phyloP scores from a whole-genome alignment of 1,140 invertebrate species.

The Hetaerina americana region DNA sequence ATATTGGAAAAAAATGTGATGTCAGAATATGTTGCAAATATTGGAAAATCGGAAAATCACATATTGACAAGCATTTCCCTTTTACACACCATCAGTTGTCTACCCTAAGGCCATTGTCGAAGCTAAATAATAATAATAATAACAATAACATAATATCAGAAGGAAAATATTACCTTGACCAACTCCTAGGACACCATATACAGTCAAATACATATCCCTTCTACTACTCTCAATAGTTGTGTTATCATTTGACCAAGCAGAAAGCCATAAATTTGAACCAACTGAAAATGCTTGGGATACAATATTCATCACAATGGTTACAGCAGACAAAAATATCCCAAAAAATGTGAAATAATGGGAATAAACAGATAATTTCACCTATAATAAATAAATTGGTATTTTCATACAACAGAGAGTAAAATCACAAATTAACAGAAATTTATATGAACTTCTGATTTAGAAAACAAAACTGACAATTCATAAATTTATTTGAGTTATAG shows the following conservation, averaged over 20 bases:
- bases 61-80: no score
- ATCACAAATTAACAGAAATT: background rate
- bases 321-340: conserved; percentile 1
- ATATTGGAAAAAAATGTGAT: no score
- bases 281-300: conserved; percentile 17
- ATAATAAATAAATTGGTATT: background rate
- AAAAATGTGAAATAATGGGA: conserved; percentile 14
- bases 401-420: background rate
- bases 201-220: conserved; percentile 28
- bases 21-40: no score
- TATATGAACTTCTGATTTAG: background rate
- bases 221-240: conserved; percentile 13
- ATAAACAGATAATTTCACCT: conserved; percentile 16
- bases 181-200: conserved; percentile 30
- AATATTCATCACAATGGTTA: conserved; percentile 6
- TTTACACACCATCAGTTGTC: no score
- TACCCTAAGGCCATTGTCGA: no score
- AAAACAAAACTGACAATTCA: background rate
- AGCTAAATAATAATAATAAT: no score
- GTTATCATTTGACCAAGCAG: conserved; percentile 14
- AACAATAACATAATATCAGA: no score
- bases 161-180: conserved; percentile 23
- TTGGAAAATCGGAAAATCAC: no score
- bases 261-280: conserved; percentile 17
- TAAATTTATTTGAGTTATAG: background rate